Base-by-base conservation (phyloP, 2,113 vertebrate genomes). In the Tenrec ecaudatus region DNA sequence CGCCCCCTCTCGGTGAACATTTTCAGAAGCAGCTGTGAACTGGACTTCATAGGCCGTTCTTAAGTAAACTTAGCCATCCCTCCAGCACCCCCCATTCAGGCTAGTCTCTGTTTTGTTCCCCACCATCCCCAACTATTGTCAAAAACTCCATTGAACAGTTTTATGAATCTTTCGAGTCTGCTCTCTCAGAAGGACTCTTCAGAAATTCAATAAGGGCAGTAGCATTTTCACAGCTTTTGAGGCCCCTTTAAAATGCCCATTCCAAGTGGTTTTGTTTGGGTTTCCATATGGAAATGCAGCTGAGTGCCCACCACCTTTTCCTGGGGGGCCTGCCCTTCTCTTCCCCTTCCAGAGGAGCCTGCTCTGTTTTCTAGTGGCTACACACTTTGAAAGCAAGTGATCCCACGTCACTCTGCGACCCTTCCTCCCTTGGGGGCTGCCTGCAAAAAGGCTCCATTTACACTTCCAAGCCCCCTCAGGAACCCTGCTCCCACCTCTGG, bases 61-160 rank as follows among this genome's bases (percentile, higher is more conserved):
- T 58, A 86, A 53, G 14, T 75, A 8, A 14, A 27, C 43, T 89
- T 57, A 12, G 6, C 47, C 80, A 77, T 88, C 88, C 64, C n/a
- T 91, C 20, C 29, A 11, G 38, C 38, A 73, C 23, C n/a, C 17
- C 19, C 23, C 33, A 33, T 68, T 71, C 57, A 64, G 66, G 62
- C 62, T 81, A 7, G 80, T 87, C 15, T 14, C 23, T 27, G 9
- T 29, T 27, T 66, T 27, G 9, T 27, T 27, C 64, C 25, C 23
- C 23, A 25, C 23, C 23, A 1, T 9, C 25, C 23, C 64, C 23
- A 1, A 58, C 14, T 60, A 75, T 77, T 71, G 29, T 29, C 47
- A 92, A 66, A 68, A 91, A 93, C 82, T 92, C 80, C 78, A 78
- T 33, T 68, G 53, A 71, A 90, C 23, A 87, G 47, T 38, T 53